Percentiles rank a stretch among this genome's conserved stretches.
phyloP scores from a whole-genome alignment of 2,888 invertebrate species.

The Hydraecia micacea region DNA sequence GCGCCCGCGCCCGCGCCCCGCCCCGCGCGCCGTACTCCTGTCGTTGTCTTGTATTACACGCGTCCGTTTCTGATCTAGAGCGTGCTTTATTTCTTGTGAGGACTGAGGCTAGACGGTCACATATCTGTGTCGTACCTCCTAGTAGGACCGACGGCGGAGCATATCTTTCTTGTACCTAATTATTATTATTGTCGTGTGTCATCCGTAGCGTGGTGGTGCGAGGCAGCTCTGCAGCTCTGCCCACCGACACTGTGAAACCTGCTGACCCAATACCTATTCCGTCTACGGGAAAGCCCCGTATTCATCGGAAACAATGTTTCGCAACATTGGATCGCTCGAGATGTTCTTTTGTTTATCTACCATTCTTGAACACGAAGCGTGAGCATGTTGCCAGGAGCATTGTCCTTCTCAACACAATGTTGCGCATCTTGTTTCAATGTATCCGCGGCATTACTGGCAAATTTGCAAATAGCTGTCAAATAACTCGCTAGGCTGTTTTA shows the following conservation, averaged over 20 bases:
- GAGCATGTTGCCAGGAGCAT: not conserved
- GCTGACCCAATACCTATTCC: not conserved
- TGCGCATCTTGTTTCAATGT: not conserved
- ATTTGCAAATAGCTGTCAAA: no score
- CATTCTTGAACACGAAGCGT: no score
- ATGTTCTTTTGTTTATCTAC: not conserved
- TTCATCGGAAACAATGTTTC: slow-evolving; percentile 1
- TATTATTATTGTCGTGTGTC: slow-evolving; percentile 23
- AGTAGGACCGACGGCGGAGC: slow-evolving; percentile 66
- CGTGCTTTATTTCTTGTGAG: slow-evolving; percentile 45
- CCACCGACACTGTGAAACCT: not conserved
- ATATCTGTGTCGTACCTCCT: slow-evolving; percentile 45
- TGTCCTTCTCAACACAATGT: not conserved
- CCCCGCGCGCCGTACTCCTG: slow-evolving; percentile 9
- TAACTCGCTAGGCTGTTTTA: not conserved
- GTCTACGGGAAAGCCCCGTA: not conserved
- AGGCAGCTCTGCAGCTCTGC: not conserved
- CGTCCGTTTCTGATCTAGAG: slow-evolving; percentile 34
- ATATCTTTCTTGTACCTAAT: slow-evolving; percentile 66
- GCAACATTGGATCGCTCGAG: not conserved
- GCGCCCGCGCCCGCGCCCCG: not conserved
- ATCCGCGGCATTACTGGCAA: not conserved
- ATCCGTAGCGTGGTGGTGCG: not conserved
- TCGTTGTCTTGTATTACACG: slow-evolving; percentile 53
- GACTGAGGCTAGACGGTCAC: slow-evolving; percentile 39